Percentiles rank a stretch among this genome's conserved stretches.
These are phyloP conservation scores for Pteria penguin DNA, from an alignment of 2,888 invertebrate genomes.

Conservation along the genomic window DNA sequence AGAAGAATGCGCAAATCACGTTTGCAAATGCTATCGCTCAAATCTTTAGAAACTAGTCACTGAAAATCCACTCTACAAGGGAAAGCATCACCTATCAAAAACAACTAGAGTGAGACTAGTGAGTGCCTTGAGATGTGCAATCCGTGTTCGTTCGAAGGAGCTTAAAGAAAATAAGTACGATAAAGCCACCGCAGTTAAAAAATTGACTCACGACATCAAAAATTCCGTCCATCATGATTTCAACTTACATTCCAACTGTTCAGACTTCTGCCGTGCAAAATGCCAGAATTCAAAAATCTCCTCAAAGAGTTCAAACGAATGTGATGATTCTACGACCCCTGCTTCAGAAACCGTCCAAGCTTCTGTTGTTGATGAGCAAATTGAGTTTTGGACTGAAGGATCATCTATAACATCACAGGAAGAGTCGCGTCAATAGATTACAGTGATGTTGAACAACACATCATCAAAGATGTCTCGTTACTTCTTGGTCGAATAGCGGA, in stretches of 20 bases:
- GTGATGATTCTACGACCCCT: background rate
- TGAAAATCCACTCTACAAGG: too few species aligned
- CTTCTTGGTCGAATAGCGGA: conserved; percentile 22
- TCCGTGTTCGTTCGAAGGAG: too few species aligned
- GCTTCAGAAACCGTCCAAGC: background rate
- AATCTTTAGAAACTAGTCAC: too few species aligned
- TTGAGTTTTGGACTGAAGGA: conserved; percentile 13
- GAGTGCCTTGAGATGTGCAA: too few species aligned
- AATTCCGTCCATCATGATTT: conserved; percentile 44
- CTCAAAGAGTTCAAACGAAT: background rate
- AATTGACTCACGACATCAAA: conserved; percentile 47
- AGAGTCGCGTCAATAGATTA: background rate
- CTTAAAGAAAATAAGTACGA: too few species aligned
- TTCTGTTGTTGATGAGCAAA: background rate
- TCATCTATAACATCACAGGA: conserved; percentile 9
- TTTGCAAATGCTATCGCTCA: too few species aligned
- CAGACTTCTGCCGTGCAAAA: conserved; percentile 14
- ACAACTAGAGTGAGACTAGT: too few species aligned
- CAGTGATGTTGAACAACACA: background rate
- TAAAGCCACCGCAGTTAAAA: too few species aligned
- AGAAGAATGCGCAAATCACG: too few species aligned
- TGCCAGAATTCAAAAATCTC: background rate
- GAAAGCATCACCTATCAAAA: too few species aligned
- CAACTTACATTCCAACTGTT: conserved; percentile 32
- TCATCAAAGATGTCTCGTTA: conserved; percentile 14